A percentile compares a stretch with the other conserved stretches of the same genome.
phyloP scores from a whole-genome alignment of 2,888 invertebrate species.

The Margaritifera margaritifera region DNA sequence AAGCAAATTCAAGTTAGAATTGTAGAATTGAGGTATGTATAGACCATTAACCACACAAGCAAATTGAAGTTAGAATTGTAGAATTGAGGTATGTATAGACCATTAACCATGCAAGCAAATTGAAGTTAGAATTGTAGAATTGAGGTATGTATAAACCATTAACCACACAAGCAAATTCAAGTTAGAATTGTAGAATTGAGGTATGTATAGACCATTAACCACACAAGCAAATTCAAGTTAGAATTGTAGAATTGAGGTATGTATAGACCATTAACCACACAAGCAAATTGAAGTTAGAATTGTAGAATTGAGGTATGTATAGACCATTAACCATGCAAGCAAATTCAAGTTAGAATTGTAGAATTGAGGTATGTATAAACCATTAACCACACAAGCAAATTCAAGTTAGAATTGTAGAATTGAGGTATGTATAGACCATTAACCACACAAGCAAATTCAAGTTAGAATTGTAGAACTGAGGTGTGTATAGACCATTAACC shows the following conservation, averaged over 20 bases:
- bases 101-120: slow-evolving; percentile 69
- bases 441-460: slow-evolving; percentile 72
- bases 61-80: slow-evolving; percentile 79
- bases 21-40: slow-evolving; percentile 82
- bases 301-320: slow-evolving; percentile 82
- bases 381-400: slow-evolving; percentile 69
- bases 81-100: slow-evolving; percentile 80
- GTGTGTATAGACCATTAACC: slow-evolving; percentile 75
- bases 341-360: slow-evolving; percentile 79
- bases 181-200: slow-evolving; percentile 81
- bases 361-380: slow-evolving; percentile 80
- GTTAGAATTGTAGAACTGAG: slow-evolving; percentile 81
- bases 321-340: slow-evolving; percentile 24
- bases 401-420: slow-evolving; percentile 79
- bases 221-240: slow-evolving; percentile 76
- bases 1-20: slow-evolving; percentile 78
- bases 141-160: slow-evolving; percentile 78
- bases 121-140: slow-evolving; percentile 79
- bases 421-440: slow-evolving; percentile 78
- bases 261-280: slow-evolving; percentile 62
- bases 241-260: slow-evolving; percentile 83
- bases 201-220: slow-evolving; percentile 75
- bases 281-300: slow-evolving; percentile 78
- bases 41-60: slow-evolving; percentile 25
- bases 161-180: slow-evolving; percentile 72